These are phyloP conservation scores for Schizaphis graminum DNA, from an alignment of 2,888 invertebrate species.

Conservation along the genomic window DNA sequence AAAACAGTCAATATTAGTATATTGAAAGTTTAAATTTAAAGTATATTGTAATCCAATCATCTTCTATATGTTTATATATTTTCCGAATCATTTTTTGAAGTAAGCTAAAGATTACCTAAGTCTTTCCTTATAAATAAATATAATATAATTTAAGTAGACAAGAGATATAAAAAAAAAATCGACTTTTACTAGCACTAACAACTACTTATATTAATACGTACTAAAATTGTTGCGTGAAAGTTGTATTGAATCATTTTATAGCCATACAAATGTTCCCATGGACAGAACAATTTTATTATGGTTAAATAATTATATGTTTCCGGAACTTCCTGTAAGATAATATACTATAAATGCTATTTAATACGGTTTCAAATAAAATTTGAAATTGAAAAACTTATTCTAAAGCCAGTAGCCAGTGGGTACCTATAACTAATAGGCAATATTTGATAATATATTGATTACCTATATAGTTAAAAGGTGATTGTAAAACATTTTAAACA, in stretches of 20 bases:
- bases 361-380: background rate
- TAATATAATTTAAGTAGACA: background rate
- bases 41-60: background rate
- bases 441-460: background rate
- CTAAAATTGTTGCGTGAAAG: background rate
- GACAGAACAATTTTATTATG: background rate
- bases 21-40: too few species aligned
- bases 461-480: background rate
- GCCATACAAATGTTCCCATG: background rate
- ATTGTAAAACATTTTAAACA: background rate
- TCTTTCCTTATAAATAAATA: background rate
- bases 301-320: background rate
- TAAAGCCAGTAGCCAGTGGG: background rate
- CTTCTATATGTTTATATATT: background rate
- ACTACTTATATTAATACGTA: background rate
- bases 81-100: background rate
- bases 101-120: background rate
- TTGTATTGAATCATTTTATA: background rate
- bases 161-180: background rate
- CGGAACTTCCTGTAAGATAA: background rate
- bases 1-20: background rate
- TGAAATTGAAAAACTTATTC: background rate
- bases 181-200: background rate
- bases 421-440: background rate
- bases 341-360: background rate